phyloP scores from a whole-genome alignment of 1,140 invertebrate species.

The Zaprionus capensis region DNA sequence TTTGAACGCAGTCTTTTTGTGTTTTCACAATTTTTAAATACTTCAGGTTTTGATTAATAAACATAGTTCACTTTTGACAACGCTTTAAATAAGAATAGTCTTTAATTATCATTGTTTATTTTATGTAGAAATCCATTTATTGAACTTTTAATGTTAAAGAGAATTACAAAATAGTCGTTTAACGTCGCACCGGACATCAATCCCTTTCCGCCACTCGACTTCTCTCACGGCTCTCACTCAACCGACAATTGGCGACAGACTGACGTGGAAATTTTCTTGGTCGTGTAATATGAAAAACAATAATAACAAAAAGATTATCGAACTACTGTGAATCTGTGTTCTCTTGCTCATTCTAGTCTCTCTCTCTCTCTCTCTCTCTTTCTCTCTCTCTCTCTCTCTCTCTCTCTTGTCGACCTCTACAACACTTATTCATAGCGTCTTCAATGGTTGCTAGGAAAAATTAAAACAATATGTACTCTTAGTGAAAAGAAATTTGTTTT shows the following conservation, averaged over 20 bases:
- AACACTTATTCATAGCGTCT: background rate
- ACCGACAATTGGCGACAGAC: constrained; percentile 21
- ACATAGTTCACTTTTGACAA: no score
- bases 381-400: no score
- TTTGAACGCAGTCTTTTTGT: no score
- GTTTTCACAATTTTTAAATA: no score
- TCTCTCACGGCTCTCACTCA: constrained; percentile 5
- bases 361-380: background rate
- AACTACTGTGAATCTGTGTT: constrained; percentile 24
- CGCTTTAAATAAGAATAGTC: no score
- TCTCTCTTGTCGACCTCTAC: background rate
- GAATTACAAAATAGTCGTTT: constrained; percentile 53
- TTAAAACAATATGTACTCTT: constrained; percentile 8
- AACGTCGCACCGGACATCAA: constrained; percentile 17
- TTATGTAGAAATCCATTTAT: background rate
- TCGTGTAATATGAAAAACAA: constrained; percentile 42
- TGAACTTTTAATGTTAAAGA: background rate
- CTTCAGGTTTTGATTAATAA: no score
- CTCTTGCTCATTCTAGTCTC: constrained; percentile 6
- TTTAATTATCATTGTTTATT: background rate
- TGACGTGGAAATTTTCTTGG: constrained; percentile 56
- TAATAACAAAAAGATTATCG: constrained; percentile 19
- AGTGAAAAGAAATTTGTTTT: constrained; percentile 51
- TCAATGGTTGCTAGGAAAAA: constrained; percentile 20
- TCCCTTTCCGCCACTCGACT: background rate